Base-by-base conservation (phyloP, 1,140 invertebrate species). In the Lepidurus arcticus region DNA sequence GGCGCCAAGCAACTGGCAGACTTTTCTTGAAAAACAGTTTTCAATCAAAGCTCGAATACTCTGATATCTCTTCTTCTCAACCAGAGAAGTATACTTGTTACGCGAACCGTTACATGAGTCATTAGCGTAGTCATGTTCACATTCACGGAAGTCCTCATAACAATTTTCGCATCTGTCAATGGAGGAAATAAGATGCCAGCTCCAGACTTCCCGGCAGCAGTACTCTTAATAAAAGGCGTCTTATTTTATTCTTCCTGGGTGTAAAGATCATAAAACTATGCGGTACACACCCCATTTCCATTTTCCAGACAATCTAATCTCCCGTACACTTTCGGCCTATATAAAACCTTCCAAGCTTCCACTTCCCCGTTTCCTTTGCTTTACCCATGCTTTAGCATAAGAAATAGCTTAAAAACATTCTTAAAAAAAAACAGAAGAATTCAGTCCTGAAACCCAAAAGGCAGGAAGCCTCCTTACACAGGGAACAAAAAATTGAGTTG, bases 161-260 rank as follows among this genome's bases (percentile, higher is more conserved):
- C 21, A 65, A 65, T 65, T 13, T 13, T 65, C 21, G 53, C n/a
- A 65, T 65, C 21, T 65, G 53, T 65, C 53, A 65, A 65, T 65
- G 53, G 53, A 65, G n/a, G 53, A 65, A 65, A 65, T 65, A 7
- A 65, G 53, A 65, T 21, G 53, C 53, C 53, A 65, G 53, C 53
- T 0, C 53, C 53, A 65, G 53, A 65, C 53, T 65, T 65, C 53
- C 21, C 9, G 53, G 34, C 34, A 34, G 34, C 34, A 34, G 34
- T 34, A 34, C 34, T 34, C 34, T 34, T 34, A 34, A 34, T 34
- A 34, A 34, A 34, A 3, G 34, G 53, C 53, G 53, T 65, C 53
- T 65, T 65, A 65, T 65, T 65, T 65, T 13, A 65, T 65, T 13
- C 53, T 65, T 65, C 53, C 53, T 65, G 21, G 47, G 6, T 13